Conservation (phyloP, 2,888 invertebrate genomes). For the Aelia acuminata region DNA sequence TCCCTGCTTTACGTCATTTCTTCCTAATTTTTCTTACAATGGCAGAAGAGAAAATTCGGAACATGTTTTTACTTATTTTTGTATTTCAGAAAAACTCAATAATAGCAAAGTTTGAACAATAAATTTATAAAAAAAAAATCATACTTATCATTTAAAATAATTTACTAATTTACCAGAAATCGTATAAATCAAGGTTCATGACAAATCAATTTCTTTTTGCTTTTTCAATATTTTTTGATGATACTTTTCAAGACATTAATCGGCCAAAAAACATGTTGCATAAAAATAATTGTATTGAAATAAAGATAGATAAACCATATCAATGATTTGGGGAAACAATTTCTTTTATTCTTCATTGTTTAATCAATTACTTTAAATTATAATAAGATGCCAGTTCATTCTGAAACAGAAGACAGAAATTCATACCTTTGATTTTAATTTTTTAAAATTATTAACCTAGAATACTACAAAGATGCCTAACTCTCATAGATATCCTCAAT, state of each 20-base stretch:
- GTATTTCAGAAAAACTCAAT: neutral
- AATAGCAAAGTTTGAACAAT: neutral
- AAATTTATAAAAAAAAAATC: too few species aligned
- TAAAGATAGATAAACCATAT: neutral
- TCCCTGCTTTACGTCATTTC: neutral
- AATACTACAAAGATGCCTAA: slow-evolving; percentile 30
- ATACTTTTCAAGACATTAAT: neutral
- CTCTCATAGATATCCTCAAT: slow-evolving; percentile 12
- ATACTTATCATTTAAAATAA: neutral
- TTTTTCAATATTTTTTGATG: neutral
- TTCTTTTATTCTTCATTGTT: neutral
- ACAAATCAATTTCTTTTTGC: neutral
- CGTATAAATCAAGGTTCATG: neutral
- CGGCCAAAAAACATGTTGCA: neutral
- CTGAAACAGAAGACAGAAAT: neutral
- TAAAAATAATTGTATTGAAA: neutral
- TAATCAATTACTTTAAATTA: neutral
- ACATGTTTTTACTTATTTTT: neutral
- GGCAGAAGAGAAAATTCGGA: neutral
- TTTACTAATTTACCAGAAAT: neutral
- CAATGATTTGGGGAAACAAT: slow-evolving; percentile 50
- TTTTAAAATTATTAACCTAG: neutral
- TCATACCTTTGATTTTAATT: neutral
- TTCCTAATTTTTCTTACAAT: neutral
- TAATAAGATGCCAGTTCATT: slow-evolving; percentile 20